Evolutionary conservation across 2,113 vertebrate species (phyloP).

Genomic region (Megaleporinus macrocephalus): DNA sequence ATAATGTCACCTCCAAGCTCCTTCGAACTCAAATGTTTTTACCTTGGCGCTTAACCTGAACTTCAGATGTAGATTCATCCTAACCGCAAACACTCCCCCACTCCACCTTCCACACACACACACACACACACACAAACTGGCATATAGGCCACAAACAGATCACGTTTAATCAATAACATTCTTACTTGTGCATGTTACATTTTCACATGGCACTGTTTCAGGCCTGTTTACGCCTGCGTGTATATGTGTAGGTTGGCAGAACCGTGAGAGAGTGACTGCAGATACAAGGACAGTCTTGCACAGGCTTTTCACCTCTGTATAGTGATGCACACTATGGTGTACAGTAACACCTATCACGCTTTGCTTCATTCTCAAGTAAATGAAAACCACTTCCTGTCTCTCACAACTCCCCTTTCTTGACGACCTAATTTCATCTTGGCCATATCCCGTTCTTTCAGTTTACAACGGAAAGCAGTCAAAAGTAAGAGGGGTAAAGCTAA

Average conservation of each 20-base stretch:
- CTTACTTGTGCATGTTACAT: not conserved
- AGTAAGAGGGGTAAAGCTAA: constrained; percentile 12
- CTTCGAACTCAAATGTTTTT: constrained; percentile 28
- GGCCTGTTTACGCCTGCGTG: not conserved
- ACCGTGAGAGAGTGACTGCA: constrained; percentile 14
- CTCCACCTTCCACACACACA: not conserved
- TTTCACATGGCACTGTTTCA: not conserved
- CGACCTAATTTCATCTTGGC: constrained; percentile 51
- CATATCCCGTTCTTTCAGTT: constrained; percentile 18
- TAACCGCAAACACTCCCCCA: constrained; percentile 34
- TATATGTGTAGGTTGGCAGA: not conserved
- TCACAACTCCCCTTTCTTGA: constrained; percentile 26
- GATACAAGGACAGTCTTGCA: not conserved
- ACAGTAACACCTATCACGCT: constrained; percentile 48
- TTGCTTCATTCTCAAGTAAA: constrained; percentile 50
- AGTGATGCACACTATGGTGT: constrained; percentile 22
- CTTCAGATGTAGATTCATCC: constrained; percentile 36
- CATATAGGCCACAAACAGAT: not conserved
- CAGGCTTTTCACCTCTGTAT: constrained; percentile 10
- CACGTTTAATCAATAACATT: not conserved
- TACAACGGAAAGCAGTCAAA: constrained; percentile 45
- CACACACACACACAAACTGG: constrained; percentile 2
- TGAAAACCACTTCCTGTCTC: constrained; percentile 62
- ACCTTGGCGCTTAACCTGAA: not conserved
- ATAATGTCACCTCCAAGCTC: constrained; percentile 46